Conservation (phyloP, 2,113 vertebrate genomes). For the Pteronura brasiliensis region DNA sequence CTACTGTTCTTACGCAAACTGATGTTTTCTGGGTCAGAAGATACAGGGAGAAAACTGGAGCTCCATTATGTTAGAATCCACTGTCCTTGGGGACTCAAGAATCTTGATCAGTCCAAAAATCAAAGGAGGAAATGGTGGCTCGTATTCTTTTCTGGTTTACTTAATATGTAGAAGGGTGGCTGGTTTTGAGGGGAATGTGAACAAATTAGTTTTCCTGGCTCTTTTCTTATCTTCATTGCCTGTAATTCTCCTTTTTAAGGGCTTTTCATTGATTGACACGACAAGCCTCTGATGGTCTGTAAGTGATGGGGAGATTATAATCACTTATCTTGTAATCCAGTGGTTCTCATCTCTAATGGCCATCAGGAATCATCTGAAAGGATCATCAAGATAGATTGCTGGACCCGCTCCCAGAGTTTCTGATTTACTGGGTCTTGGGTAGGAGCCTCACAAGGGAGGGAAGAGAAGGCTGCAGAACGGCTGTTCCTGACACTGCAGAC, state of each 20-base stretch:
- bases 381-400: neutral
- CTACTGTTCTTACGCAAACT: neutral
- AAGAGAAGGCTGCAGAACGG: neutral
- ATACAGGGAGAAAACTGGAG: neutral
- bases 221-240: neutral
- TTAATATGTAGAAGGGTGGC: neutral
- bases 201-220: neutral
- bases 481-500: neutral
- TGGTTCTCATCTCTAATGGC: neutral
- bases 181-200: neutral
- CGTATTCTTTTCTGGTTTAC: neutral
- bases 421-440: neutral
- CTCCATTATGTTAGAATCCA: neutral
- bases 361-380: neutral
- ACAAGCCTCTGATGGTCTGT: neutral
- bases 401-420: rapidly evolving
- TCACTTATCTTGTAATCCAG: neutral
- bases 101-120: neutral
- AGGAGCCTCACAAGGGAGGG: neutral
- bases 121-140: neutral
- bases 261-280: rapidly evolving
- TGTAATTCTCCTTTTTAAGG: neutral
- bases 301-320: neutral
- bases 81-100: neutral
- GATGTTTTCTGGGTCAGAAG: neutral